Evolutionary conservation across 2,888 invertebrate species (phyloP).

Genomic region (Dorcus parallelipipedus): DNA sequence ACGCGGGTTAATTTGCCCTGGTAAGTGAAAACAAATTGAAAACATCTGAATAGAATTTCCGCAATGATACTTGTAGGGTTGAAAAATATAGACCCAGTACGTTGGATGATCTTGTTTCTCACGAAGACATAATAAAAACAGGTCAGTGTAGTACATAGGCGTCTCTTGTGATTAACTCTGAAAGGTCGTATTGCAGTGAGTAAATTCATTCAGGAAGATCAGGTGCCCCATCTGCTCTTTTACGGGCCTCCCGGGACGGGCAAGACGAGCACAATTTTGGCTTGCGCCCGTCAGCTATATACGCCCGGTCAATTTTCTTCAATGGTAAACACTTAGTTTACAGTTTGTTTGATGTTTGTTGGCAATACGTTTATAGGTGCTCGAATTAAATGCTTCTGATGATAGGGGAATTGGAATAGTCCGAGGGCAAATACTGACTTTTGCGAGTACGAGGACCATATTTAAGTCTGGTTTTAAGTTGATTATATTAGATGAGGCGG

Average conservation of each 20-base stretch:
- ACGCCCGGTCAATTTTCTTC: conserved; percentile 85
- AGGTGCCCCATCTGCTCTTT: conserved; percentile 91
- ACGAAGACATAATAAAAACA: conserved; percentile 94
- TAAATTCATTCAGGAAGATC: conserved; percentile 86
- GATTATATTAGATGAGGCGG: conserved; percentile 97
- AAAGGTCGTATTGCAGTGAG: conserved; percentile 59
- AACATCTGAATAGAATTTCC: too few relatives aligned
- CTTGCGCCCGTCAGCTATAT: conserved; percentile 91
- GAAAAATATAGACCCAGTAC: conserved; percentile 96
- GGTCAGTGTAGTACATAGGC: conserved; percentile 59
- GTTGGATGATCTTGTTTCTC: conserved; percentile 91
- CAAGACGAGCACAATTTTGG: conserved; percentile 96
- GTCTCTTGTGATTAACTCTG: conserved; percentile 7
- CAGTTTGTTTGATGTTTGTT: conserved; percentile 5
- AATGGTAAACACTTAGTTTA: conserved; percentile 63
- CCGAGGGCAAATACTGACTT: conserved; percentile 88
- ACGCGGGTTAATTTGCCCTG: conserved; percentile 57
- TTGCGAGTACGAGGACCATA: conserved; percentile 94
- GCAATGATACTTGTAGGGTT: conserved; percentile 65
- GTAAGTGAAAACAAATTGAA: conserved; percentile 43
- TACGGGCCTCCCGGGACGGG: conserved; percentile 99
- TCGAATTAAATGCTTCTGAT: conserved; percentile 96
- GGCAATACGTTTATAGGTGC: conserved; percentile 57
- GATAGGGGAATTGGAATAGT: conserved; percentile 96
- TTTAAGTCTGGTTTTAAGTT: conserved; percentile 92